A percentile compares a stretch with the other conserved stretches of the same genome.
Evolutionary conservation across 1,140 invertebrate genomes (phyloP).

Genomic region (Colletes latitarsis): DNA sequence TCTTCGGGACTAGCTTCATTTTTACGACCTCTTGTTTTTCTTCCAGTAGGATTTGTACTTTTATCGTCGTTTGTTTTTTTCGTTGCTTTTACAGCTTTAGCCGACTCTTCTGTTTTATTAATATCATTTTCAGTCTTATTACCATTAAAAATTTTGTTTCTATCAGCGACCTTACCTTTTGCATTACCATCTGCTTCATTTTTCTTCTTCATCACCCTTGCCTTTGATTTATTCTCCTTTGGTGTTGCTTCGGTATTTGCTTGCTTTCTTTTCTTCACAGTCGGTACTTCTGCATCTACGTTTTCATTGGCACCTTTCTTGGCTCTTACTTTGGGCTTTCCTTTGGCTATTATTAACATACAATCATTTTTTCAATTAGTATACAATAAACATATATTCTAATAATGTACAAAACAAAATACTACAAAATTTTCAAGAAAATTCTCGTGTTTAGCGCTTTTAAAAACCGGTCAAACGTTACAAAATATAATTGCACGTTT

Average conservation of each 20-base stretch:
- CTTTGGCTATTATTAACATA: conserved; percentile 16
- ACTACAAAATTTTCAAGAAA: not conserved
- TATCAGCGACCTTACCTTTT: not conserved
- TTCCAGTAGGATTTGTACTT: not conserved
- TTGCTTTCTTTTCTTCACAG: conserved; percentile 3
- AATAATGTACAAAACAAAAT: not conserved
- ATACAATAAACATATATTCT: not conserved
- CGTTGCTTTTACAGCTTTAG: not conserved
- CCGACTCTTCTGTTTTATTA: not conserved
- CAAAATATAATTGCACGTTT: not conserved
- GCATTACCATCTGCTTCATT: not conserved
- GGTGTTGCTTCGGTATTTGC: not conserved
- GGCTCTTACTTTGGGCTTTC: not conserved
- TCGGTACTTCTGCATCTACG: not conserved
- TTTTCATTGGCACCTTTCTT: conserved; percentile 7
- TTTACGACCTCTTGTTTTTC: conserved; percentile 16
- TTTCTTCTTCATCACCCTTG: not conserved
- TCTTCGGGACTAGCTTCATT: conserved; percentile 19
- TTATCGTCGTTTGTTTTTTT: not conserved
- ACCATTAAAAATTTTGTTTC: not conserved
- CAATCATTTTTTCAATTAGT: not conserved
- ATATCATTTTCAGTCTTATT: not conserved
- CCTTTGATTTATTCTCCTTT: conserved; percentile 6
- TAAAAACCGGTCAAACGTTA: not conserved
- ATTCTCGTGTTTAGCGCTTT: not conserved